Percentiles rank a stretch among this genome's conserved stretches.
Evolutionary conservation across 2,888 invertebrate species (phyloP).

Genomic region (Orthonevra nobilis): DNA sequence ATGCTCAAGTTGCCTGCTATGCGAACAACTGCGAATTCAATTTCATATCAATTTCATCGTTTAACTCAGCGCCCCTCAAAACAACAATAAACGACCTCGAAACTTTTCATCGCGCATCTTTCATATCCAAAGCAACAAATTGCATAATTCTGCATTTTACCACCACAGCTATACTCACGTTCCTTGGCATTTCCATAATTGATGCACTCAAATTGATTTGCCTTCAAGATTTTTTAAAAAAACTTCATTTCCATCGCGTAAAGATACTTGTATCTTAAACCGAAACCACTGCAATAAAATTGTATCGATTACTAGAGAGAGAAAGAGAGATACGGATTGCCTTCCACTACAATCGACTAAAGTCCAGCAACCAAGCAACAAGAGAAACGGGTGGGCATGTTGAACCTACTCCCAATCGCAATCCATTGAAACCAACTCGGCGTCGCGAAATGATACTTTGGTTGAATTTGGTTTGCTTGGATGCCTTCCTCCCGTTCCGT

Average conservation of each 20-base stretch:
- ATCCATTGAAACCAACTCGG: constrained; percentile 40
- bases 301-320: constrained; percentile 34
- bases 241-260: constrained; percentile 30
- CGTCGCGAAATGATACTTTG: constrained; percentile 51
- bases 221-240: background rate
- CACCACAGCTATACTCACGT: constrained; percentile 4
- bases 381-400: background rate
- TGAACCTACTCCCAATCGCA: background rate
- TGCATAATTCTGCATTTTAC: background rate
- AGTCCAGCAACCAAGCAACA: constrained; percentile 43
- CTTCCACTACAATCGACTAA: constrained; percentile 1
- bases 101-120: background rate
- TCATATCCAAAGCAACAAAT: background rate
- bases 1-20: too few relatives aligned
- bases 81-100: background rate
- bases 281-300: constrained; percentile 19
- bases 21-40: too few relatives aligned
- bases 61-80: background rate
- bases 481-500: constrained; percentile 3
- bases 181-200: constrained; percentile 17
- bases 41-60: constrained; percentile 12
- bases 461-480: constrained; percentile 25
- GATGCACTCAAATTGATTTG: constrained; percentile 11
- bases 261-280: background rate
- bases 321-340: background rate